A percentile compares a stretch with the other conserved stretches of the same genome.
Evolutionary conservation across 1,140 invertebrate species (phyloP).

Genomic region (Ceratina australensis): DNA sequence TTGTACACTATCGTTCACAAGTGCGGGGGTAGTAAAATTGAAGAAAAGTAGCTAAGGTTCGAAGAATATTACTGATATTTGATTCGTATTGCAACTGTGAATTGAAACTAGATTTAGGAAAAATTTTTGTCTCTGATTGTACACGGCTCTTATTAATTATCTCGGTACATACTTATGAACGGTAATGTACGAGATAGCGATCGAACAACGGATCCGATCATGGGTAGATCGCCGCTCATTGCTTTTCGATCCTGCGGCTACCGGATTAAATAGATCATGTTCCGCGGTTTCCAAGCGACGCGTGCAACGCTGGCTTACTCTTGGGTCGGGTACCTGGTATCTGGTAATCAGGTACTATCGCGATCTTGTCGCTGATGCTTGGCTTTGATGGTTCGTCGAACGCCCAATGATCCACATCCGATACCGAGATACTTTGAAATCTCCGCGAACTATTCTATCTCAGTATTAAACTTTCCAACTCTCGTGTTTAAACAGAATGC

Average conservation of each 20-base stretch:
- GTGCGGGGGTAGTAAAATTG: too few relatives aligned
- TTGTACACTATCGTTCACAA: constrained; percentile 29
- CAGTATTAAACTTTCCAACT: background rate
- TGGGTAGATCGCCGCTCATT: constrained; percentile 48
- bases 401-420: constrained; percentile 33
- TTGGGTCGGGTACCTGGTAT: constrained; percentile 40
- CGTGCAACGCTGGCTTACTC: constrained; percentile 44
- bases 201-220: constrained; percentile 41
- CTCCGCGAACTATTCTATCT: too few relatives aligned
- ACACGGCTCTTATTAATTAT: too few relatives aligned
- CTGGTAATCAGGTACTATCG: constrained; percentile 44
- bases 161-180: too few relatives aligned
- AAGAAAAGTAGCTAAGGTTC: too few relatives aligned
- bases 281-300: constrained; percentile 13
- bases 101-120: too few relatives aligned
- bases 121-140: too few relatives aligned
- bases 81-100: too few relatives aligned
- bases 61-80: too few relatives aligned
- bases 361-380: constrained; percentile 53
- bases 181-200: constrained; percentile 8
- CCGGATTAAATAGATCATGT: constrained; percentile 52
- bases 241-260: constrained; percentile 50
- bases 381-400: constrained; percentile 46
- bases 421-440: background rate
- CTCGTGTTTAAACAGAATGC: too few relatives aligned